Evolutionary conservation across 2,888 invertebrate species (phyloP).

Genomic region (Catocala nupta): DNA sequence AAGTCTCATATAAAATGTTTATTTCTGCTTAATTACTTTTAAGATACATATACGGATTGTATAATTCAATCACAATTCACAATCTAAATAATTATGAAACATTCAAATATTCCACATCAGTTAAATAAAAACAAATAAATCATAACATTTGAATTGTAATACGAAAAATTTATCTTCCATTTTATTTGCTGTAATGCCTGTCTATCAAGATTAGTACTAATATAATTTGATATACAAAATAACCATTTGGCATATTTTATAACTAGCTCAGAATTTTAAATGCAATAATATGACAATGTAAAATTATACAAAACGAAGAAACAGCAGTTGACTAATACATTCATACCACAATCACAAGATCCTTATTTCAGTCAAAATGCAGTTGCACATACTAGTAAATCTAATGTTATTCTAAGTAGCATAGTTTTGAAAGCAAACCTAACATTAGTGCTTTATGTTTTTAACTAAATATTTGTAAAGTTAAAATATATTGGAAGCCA

Average conservation of each 20-base stretch:
- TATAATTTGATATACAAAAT: constrained; percentile 78
- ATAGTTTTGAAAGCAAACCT: constrained; percentile 81
- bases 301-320: constrained; percentile 70
- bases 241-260: constrained; percentile 82
- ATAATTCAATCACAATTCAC: constrained; percentile 77
- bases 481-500: constrained; percentile 73
- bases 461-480: constrained; percentile 62
- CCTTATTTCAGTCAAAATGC: constrained; percentile 81
- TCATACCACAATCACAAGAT: constrained; percentile 83
- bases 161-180: constrained; percentile 42
- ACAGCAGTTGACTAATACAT: constrained; percentile 74
- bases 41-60: constrained; percentile 82
- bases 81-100: constrained; percentile 67
- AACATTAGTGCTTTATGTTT: constrained; percentile 78
- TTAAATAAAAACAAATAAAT: constrained; percentile 54
- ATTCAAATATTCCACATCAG: constrained; percentile 66
- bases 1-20: constrained; percentile 88
- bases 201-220: constrained; percentile 62
- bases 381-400: constrained; percentile 73
- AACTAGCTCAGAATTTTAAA: constrained; percentile 81
- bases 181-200: constrained; percentile 51
- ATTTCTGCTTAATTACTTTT: constrained; percentile 83
- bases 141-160: constrained; percentile 46
- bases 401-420: constrained; percentile 75
- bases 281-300: constrained; percentile 76